phyloP scores from a whole-genome alignment of 2,797 vertebrate species.

The Anguilla megastoma region DNA sequence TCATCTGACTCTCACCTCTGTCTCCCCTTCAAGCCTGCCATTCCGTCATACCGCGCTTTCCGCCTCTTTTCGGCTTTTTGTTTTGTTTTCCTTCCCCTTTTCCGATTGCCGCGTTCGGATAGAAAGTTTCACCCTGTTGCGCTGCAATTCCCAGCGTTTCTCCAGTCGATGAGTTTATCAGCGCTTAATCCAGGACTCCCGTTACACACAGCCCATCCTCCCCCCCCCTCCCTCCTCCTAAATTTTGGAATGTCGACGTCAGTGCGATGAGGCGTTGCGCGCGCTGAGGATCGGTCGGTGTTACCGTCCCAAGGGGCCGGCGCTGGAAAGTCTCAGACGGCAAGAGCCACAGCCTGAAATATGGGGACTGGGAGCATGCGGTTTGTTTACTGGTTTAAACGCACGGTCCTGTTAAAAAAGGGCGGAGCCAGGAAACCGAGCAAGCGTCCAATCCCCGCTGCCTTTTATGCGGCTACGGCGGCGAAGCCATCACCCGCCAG shows the following conservation, averaged over 20 bases:
- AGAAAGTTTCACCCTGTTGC: conserved; percentile 76
- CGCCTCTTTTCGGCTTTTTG: conserved; percentile 63
- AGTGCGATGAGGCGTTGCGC: neutral
- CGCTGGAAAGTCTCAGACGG: neutral
- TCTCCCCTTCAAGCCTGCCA: conserved; percentile 85
- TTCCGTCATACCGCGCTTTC: conserved; percentile 73
- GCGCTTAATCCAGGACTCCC: conserved; percentile 59
- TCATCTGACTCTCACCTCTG: conserved; percentile 88
- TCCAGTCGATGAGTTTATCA: conserved; percentile 71
- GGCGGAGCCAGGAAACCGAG: neutral
- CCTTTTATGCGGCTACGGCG: conserved; percentile 63
- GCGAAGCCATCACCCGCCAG: conserved; percentile 64
- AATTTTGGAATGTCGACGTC: neutral
- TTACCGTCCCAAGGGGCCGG: neutral
- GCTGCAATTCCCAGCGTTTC: conserved; percentile 78
- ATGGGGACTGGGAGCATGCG: neutral
- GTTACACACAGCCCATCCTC: neutral
- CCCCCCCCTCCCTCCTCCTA: neutral
- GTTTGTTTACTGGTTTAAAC: neutral
- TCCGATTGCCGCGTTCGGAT: conserved; percentile 76
- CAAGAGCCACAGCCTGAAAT: neutral
- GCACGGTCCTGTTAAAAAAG: neutral
- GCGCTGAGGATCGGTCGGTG: neutral
- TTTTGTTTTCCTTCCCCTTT: conserved; percentile 60
- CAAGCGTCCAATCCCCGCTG: neutral